Base-by-base conservation (phyloP, 2,888 invertebrate species). In the Gymnosoma rotundatum region DNA sequence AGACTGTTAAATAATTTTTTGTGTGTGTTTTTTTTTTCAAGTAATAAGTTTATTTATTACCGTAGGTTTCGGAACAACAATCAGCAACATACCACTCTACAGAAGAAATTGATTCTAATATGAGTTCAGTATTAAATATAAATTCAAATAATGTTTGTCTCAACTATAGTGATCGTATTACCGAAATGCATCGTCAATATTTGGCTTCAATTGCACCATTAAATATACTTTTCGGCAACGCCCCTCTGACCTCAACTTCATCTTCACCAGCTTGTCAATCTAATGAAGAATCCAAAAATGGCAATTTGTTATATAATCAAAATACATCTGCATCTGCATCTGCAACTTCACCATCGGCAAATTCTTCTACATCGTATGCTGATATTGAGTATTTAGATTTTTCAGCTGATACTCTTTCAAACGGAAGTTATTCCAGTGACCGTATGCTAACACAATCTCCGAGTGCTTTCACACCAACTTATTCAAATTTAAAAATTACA, bases 171-270 rank as follows among this genome's bases (percentile, higher is more conserved):
- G 92, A 92, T 88, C 90, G 89, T 70, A 91, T 92, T 36, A 92
- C 92, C 1, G 92, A 92, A 75, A 88, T 92, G 45, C 92, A 92
- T 86, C 89, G 91, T 4, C 92, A 92, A 86, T 92, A 92, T 86
- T 87, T 92, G 21, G 90, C 92, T 16, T 90, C 91, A 3, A 90
- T 92, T 25, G 89, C 91, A 50, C 92, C 92, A 14, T 91, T 92
- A 66, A 92, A 92, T 82, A 91, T 89, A 61, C 88, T 92, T 12
- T 92, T 92, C 70, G 89, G 88, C 32, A 89, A 86, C 42, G 86
- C 45, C 18, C 56, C 84, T 9, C 9, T 78, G 9, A 32, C 85
- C 1, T 64, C 64, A 25, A 12, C 87, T 20, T 1, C 84, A 85
- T 18, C 85, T 52, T 0, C 36, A 81, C n/a, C 78, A 48, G 21